These are phyloP conservation scores for Hypselothyrea guttata DNA, from an alignment of 2,888 invertebrate genomes.

Conservation along the genomic window DNA sequence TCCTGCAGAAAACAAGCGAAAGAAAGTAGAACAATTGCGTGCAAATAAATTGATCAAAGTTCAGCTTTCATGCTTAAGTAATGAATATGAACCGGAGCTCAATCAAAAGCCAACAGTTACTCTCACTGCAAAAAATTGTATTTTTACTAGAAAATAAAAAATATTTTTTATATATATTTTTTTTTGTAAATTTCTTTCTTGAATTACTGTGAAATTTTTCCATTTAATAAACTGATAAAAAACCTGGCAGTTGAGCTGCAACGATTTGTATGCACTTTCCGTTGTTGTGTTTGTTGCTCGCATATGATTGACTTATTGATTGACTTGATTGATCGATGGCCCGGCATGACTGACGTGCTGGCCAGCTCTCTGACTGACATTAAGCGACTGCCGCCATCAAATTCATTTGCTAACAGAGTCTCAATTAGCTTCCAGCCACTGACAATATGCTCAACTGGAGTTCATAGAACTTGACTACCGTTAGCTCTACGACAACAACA, in stretches of 20 bases:
- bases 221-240: constrained; percentile 7
- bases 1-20: too few relatives aligned
- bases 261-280: constrained; percentile 72
- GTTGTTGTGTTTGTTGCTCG: constrained; percentile 59
- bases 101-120: neutral
- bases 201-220: too few relatives aligned
- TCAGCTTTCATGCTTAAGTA: too few relatives aligned
- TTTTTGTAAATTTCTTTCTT: too few relatives aligned
- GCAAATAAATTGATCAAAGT: too few relatives aligned
- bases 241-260: constrained; percentile 18
- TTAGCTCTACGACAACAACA: constrained; percentile 47
- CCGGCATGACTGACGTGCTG: constrained; percentile 60
- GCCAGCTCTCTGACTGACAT: constrained; percentile 63
- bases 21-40: too few relatives aligned
- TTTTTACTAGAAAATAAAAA: too few relatives aligned
- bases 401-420: neutral
- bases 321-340: constrained; percentile 61
- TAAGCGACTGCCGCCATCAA: constrained; percentile 47
- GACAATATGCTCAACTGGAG: constrained; percentile 47
- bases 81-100: too few relatives aligned
- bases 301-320: constrained; percentile 76
- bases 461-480: constrained; percentile 69
- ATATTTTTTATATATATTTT: too few relatives aligned
- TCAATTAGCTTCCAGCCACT: neutral
- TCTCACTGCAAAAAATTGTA: too few relatives aligned